phyloP scores from a whole-genome alignment of 2,888 invertebrate genomes.

The Aradus depressus region DNA sequence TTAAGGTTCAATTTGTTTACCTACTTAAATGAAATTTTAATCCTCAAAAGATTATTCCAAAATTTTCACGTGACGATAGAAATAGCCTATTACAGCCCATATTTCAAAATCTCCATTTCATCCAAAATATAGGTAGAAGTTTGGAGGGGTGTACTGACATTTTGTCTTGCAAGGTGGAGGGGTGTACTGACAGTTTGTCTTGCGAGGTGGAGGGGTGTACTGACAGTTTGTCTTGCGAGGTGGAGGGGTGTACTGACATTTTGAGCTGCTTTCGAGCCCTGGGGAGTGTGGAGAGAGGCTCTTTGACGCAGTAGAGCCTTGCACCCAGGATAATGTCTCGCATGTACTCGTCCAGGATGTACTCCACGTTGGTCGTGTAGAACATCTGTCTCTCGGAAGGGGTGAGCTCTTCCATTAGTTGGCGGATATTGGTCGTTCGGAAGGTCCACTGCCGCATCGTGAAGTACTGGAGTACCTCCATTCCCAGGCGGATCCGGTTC shows the following conservation, averaged over 20 bases:
- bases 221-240: too few species aligned
- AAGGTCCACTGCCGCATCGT: constrained; percentile 74
- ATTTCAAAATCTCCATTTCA: too few species aligned
- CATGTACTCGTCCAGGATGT: constrained; percentile 46
- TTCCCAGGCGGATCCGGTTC: constrained; percentile 48
- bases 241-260: constrained; percentile 46
- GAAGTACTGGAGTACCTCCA: constrained; percentile 62
- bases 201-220: too few species aligned
- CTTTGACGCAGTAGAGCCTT: constrained; percentile 73
- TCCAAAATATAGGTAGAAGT: too few species aligned
- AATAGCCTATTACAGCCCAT: too few species aligned
- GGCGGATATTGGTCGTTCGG: constrained; percentile 47
- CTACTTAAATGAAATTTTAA: too few species aligned
- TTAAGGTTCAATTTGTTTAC: too few species aligned
- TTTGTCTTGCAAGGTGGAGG: too few species aligned
- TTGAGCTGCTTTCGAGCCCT: constrained; percentile 52
- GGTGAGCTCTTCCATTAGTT: constrained; percentile 43
- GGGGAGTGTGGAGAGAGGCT: constrained; percentile 64
- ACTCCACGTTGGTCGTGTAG: constrained; percentile 32
- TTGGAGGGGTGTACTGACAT: too few species aligned
- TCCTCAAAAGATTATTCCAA: too few species aligned
- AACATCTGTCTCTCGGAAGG: constrained; percentile 49
- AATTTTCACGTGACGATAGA: too few species aligned
- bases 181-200: too few species aligned
- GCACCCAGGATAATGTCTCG: constrained; percentile 66